phyloP scores from a whole-genome alignment of 1,140 invertebrate species.

The Drusus annulatus region DNA sequence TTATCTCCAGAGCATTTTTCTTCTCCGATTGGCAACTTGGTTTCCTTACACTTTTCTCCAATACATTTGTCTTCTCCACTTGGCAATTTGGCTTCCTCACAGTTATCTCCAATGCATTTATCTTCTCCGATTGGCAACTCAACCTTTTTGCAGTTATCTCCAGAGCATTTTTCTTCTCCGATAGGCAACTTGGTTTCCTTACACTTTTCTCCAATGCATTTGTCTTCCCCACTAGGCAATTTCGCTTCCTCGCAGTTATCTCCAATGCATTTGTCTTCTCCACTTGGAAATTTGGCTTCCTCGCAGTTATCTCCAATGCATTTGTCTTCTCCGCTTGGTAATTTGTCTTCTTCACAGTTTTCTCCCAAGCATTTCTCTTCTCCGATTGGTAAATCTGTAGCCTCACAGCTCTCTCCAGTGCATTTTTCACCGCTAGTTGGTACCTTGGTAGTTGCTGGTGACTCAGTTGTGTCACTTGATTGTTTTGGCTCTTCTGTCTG shows the following conservation, averaged over 20 bases:
- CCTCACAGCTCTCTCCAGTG: too few species aligned
- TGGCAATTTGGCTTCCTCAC: conserved; percentile 1
- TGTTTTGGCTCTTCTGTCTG: too few species aligned
- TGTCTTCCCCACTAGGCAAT: background rate
- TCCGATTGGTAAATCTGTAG: too few species aligned
- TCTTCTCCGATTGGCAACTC: conserved; percentile 9
- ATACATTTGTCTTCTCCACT: background rate
- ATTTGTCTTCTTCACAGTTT: background rate
- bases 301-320: background rate
- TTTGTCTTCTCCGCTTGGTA: background rate
- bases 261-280: conserved; percentile 15
- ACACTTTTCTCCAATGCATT: conserved; percentile 3
- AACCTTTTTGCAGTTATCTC: background rate
- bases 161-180: conserved; percentile 8
- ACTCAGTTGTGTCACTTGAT: too few species aligned
- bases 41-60: background rate
- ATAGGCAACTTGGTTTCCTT: background rate
- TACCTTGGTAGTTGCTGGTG: too few species aligned
- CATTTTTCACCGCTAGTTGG: too few species aligned
- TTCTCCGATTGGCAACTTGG: conserved; percentile 1
- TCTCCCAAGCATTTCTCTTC: background rate
- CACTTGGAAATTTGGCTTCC: too few species aligned
- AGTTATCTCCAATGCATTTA: conserved; percentile 10
- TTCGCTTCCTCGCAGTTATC: background rate
- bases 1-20: too few species aligned